A percentile compares a stretch with the other conserved stretches of the same genome.
These are phyloP conservation scores for Alouatta palliata DNA, from an alignment of 2,113 vertebrate genomes.

Conservation along the genomic window DNA sequence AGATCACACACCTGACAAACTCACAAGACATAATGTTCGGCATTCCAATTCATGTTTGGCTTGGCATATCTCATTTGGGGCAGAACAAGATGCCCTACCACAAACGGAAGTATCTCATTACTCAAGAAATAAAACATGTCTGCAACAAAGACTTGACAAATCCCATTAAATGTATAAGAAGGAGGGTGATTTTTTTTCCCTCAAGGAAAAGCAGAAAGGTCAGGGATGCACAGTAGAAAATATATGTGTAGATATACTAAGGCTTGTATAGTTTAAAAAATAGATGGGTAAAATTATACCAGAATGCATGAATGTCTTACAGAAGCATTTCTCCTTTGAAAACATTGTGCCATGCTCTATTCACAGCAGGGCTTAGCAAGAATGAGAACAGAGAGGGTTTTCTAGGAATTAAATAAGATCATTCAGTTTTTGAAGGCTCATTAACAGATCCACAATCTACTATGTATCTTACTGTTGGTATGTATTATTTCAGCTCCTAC, in stretches of 20 bases:
- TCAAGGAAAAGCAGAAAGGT: slow-evolving; percentile 44
- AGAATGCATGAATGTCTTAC: background rate
- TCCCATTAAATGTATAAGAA: slow-evolving; percentile 57
- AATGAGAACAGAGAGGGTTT: background rate
- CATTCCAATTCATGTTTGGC: slow-evolving; percentile 79
- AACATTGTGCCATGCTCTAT: background rate
- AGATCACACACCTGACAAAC: slow-evolving; percentile 81
- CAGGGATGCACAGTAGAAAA: background rate
- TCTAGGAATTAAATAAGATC: slow-evolving; percentile 13
- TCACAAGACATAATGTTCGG: slow-evolving; percentile 64
- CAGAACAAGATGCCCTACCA: slow-evolving; percentile 72
- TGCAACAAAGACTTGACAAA: slow-evolving; percentile 70
- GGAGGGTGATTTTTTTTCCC: slow-evolving; percentile 2
- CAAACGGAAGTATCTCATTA: slow-evolving; percentile 69
- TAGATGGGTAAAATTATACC: background rate
- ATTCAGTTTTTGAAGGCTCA: background rate
- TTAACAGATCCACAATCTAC: background rate
- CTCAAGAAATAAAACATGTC: slow-evolving; percentile 74
- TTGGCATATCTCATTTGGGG: slow-evolving; percentile 72
- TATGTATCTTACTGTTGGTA: background rate
- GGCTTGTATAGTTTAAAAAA: background rate
- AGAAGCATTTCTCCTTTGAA: background rate
- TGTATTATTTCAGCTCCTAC: background rate
- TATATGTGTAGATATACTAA: background rate
- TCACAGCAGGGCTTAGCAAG: background rate